A percentile compares a stretch with the other conserved stretches of the same genome.
phyloP scores from a whole-genome alignment of 2,113 vertebrate genomes.

The Hyperoodon ampullatus region DNA sequence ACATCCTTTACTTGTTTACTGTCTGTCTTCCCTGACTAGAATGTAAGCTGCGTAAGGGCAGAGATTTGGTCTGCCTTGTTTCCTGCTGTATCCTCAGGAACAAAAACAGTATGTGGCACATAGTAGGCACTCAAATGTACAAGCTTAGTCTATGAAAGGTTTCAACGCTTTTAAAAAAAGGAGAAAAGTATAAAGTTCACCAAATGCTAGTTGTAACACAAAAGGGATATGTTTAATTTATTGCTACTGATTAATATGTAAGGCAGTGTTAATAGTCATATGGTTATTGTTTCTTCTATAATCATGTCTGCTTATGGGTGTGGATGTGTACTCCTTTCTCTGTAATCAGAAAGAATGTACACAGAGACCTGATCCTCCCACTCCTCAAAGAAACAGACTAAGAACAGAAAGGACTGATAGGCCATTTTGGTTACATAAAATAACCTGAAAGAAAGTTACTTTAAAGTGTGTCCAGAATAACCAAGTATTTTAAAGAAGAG shows the following conservation, averaged over 20 bases:
- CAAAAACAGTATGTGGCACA: background rate
- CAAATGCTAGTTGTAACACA: conserved; percentile 43
- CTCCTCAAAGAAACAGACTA: conserved; percentile 23
- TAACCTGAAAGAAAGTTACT: conserved; percentile 18
- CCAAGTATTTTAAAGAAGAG: conserved; percentile 29
- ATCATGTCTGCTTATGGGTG: background rate
- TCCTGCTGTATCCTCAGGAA: background rate
- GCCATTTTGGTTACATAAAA: conserved; percentile 38
- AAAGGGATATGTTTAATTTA: conserved; percentile 17
- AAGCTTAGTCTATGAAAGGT: conserved; percentile 3
- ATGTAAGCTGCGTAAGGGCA: background rate
- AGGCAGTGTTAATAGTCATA: conserved; percentile 6
- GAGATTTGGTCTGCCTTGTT: conserved; percentile 32
- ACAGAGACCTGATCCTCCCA: background rate
- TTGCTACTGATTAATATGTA: conserved; percentile 35
- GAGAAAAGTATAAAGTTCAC: conserved; percentile 36
- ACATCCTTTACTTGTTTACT: background rate
- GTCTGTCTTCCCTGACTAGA: conserved; percentile 26
- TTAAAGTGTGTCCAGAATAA: conserved; percentile 1
- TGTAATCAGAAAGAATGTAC: conserved; percentile 51
- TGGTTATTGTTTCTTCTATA: conserved; percentile 20
- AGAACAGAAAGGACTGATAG: background rate
- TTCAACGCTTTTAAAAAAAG: background rate
- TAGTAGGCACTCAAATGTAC: conserved; percentile 17
- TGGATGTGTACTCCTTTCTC: background rate